phyloP scores from a whole-genome alignment of 2,888 invertebrate genomes.

The Philaethria dido region DNA sequence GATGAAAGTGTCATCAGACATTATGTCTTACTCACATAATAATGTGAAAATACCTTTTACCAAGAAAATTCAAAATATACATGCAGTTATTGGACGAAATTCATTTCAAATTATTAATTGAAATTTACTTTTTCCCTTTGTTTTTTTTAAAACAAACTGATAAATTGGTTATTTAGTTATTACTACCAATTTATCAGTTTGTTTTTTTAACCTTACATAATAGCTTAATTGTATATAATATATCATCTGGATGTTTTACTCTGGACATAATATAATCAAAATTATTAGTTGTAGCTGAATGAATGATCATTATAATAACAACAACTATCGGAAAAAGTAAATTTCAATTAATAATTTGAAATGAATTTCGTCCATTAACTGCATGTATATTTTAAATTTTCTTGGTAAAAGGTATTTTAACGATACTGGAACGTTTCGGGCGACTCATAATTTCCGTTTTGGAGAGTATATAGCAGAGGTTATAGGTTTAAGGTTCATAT shows the following conservation, averaged over 20 bases:
- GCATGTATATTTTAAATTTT: slow-evolving; percentile 1
- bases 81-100: not conserved
- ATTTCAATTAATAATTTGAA: not conserved
- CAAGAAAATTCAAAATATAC: slow-evolving; percentile 4
- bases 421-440: slow-evolving; percentile 10
- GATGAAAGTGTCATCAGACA: too few relatives aligned
- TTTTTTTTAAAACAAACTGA: too few relatives aligned
- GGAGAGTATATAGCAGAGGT: slow-evolving; percentile 8
- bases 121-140: not conserved
- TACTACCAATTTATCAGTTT: too few relatives aligned
- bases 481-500: slow-evolving; percentile 13
- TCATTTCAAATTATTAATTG: not conserved
- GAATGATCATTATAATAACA: not conserved
- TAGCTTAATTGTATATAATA: too few relatives aligned
- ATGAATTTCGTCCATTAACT: not conserved
- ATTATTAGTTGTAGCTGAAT: too few relatives aligned
- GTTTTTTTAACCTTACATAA: too few relatives aligned
- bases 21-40: too few relatives aligned
- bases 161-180: too few relatives aligned
- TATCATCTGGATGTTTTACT: too few relatives aligned
- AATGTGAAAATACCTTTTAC: slow-evolving; percentile 3
- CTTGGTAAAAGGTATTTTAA: slow-evolving; percentile 2
- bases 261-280: too few relatives aligned
- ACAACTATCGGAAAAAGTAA: not conserved
- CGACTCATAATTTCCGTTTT: slow-evolving; percentile 29